Evolutionary conservation across 2,888 invertebrate species (phyloP), one percentile per base, ranked within the genome.

Genomic region (Laothoe populi): DNA sequence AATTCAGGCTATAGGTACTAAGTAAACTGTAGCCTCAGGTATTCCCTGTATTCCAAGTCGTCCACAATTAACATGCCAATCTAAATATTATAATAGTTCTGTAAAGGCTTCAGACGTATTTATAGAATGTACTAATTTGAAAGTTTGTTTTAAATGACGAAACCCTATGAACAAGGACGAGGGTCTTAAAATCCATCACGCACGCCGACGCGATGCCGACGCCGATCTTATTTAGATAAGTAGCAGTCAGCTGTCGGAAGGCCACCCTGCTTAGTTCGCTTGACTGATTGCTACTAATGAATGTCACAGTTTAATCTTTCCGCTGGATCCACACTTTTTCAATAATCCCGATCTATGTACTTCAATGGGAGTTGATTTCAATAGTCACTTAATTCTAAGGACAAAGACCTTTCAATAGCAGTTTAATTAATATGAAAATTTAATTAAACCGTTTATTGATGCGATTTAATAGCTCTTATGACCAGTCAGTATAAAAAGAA

Each of bases 171-270:
- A 68, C 70, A 66, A 74, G 72, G 78, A 83, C 82, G 79, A 84
- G 83, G 86, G 87, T 85, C 83, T 84, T 82, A 79, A 83, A 88
- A 89, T 90, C 89, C 88, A 89, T 90, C 89, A 90, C 87, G 88
- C 84, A 84, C 80, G 84, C 53, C 53, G 53, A 35, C 53, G 53
- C 53, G 31, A 16, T 35, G 53, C 53, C 44, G 44, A 80, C 86
- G 72, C 81, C 83, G 90, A 90, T 90, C 89, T 88, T 90, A 90
- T 90, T 90, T 88, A 90, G 90, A 90, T 90, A 90, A 90, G 90
- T 86, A 81, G 83, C 81, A 82, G 84, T 77, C 81, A 80, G 79
- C 83, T 78, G 83, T 79, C 84, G 86, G 88, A 88, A 88, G 83
- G 84, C 79, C 71, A 77, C 82, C 86, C 84, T 84, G 88, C 87